Evolutionary conservation across 2,113 vertebrate species (phyloP), one percentile per base, ranked within the genome.

Genomic region (Marmota flaviventris): DNA sequence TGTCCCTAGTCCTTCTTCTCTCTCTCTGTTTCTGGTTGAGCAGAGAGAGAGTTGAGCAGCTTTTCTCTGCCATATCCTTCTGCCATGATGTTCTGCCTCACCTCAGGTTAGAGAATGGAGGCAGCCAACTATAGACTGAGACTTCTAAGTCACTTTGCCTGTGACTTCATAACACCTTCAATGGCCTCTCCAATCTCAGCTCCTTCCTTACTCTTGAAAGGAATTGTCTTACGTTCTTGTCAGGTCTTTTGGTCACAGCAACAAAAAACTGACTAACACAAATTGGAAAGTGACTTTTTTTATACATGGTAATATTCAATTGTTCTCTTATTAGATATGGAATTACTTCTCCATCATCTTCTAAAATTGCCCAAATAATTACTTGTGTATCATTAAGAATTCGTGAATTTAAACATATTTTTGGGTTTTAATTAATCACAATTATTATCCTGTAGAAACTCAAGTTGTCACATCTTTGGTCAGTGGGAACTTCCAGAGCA

Each of bases 391-490:
- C 45, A 45, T 45, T 45, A 45, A 45, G 8, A 45, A 45, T 45
- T 45, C 45, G 8, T 45, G 45, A 45, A 45, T 45, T 45, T 45
- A 45, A 45, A 9, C 8, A 45, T 45, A 45, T 45, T 45, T 45
- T 45, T 45, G 45, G 45, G 45, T 45, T 45, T 45, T 45, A 45
- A 45, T 45, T 78, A 76, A 72, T 93, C 27, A 86, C 10, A 79
- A 92, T 70, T 92, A 78, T 67, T 94, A 58, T 86, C 13, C n/a
- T 93, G 89, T 85, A 27, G 61, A 78, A 95, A 45, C n/a, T 82
- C 45, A 82, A n/a, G 58, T n/a, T 13, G 24, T 84, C 56, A 53
- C 48, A 56, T 69, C 84, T 93, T 86, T 94, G 76, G 45, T 83
- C 22, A 86, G 25, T 69, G 34, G 61, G 12, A 79, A 32, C 48